Percentiles rank a stretch among this genome's conserved stretches.
phyloP scores from a whole-genome alignment of 1,140 invertebrate species.

The Oryzaephilus surinamensis region DNA sequence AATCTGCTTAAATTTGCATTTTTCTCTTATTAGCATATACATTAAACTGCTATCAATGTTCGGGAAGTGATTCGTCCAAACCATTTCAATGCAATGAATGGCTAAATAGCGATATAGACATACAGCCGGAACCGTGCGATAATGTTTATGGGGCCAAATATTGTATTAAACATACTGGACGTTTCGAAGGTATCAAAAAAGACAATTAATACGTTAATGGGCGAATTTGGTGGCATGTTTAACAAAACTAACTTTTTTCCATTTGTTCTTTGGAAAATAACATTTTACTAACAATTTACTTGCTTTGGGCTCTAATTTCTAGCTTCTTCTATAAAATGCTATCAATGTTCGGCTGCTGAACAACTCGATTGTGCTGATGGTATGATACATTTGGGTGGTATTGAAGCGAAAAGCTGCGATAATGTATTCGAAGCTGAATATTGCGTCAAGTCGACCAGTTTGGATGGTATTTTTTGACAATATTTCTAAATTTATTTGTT shows the following conservation, averaged over 20 bases:
- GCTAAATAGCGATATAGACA: conserved; percentile 57
- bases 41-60: conserved; percentile 83
- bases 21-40: too few species aligned
- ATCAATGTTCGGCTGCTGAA: conserved; percentile 65
- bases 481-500: background rate
- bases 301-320: too few species aligned
- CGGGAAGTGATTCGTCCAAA: conserved; percentile 62
- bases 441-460: conserved; percentile 74
- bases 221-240: conserved; percentile 2
- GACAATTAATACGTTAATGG: too few species aligned
- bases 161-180: conserved; percentile 89
- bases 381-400: conserved; percentile 49
- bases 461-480: conserved; percentile 29
- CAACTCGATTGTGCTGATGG: conserved; percentile 66
- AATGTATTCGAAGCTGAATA: conserved; percentile 70
- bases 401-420: conserved; percentile 53
- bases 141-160: conserved; percentile 73
- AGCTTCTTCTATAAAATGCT: conserved; percentile 60
- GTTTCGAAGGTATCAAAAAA: conserved; percentile 72
- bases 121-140: conserved; percentile 61
- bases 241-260: conserved; percentile 3
- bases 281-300: too few species aligned
- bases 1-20: too few species aligned
- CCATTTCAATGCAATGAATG: conserved; percentile 84
- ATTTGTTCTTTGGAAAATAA: conserved; percentile 5